A percentile compares a stretch with the other conserved stretches of the same genome.
phyloP scores from a whole-genome alignment of 53 echinoderm and acorn worm genomes.

The Echinarachnius parma region DNA sequence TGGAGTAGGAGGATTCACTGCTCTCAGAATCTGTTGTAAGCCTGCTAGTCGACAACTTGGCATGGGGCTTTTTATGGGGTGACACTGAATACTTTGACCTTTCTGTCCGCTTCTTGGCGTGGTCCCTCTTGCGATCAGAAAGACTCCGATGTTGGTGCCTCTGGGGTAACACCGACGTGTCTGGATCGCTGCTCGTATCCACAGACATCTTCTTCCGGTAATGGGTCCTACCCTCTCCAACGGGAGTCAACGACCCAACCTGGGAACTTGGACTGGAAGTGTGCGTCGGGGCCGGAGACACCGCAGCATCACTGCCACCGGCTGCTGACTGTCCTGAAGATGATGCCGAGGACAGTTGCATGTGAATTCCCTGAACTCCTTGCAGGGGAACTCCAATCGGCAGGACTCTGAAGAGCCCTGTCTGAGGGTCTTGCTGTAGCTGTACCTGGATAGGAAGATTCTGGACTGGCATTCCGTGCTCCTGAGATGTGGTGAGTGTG shows the following conservation, averaged over 20 bases:
- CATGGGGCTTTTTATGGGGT: constrained; percentile 51
- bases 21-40: constrained; percentile 82
- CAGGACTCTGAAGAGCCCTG: constrained; percentile 84
- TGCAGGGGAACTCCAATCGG: constrained; percentile 57
- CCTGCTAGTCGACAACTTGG: constrained; percentile 5
- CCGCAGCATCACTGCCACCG: not conserved
- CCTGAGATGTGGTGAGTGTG: too few relatives aligned
- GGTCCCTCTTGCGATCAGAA: constrained; percentile 55
- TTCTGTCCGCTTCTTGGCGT: constrained; percentile 51
- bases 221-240: not conserved
- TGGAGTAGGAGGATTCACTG: constrained; percentile 77
- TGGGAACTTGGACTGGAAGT: constrained; percentile 10
- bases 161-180: constrained; percentile 45
- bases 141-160: constrained; percentile 9
- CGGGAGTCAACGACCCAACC: not conserved
- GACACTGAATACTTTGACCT: constrained; percentile 52
- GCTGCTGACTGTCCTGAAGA: constrained; percentile 16
- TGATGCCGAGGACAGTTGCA: constrained; percentile 8
- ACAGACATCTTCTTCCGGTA: constrained; percentile 41
- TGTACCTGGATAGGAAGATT: constrained; percentile 79
- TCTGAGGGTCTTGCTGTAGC: constrained; percentile 84
- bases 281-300: constrained; percentile 7
- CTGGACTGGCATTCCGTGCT: too few relatives aligned
- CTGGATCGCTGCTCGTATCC: constrained; percentile 77
- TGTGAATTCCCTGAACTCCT: constrained; percentile 12